Evolutionary conservation across 2,888 invertebrate species (phyloP), one percentile per base, ranked within the genome.

Genomic region (Ctenicera cuprea): DNA sequence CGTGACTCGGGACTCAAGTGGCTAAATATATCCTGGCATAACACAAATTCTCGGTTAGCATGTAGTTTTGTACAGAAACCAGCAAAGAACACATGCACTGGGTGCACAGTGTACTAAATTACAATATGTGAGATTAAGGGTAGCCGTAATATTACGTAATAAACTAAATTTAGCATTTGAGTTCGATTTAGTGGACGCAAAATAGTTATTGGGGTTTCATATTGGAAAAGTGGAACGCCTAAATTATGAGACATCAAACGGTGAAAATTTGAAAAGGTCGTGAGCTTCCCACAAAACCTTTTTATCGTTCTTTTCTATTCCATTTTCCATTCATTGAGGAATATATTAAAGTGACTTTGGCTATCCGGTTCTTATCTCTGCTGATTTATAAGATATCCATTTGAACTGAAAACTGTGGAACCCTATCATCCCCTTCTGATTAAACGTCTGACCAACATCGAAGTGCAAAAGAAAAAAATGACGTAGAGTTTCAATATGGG

Each of bases 21-120:
- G 43, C 72, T 72, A 72, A 72, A 72, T 67, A 72, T 72, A 72
- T 62, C 67, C 57, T 14, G 33, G 37, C 37, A 41, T 48, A 71
- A 48, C 54, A 45, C 37, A 52, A 72, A 72, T 62, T 67, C 59
- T 30, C 67, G 20, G 45, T 50, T 52, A 33, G 54, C 65, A 12
- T 33, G 33, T 59, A 67, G 72, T 54, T 54, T 54, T 54, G 30
- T 54, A 22, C 54, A 11, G 30, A 22, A 54, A 30, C 54, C n/a
- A 30, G 4, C 26, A 12, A 54, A 54, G 54, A 22, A 18, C n/a
- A 54, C 54, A 16, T 54, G 16, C 18, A 12, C 7, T 20, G 30
- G 16, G 26, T 26, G 26, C 22, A 22, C 14, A 12, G 50, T 9
- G 50, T 26, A 12, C 50, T 12, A 12, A 50, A 22, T 16, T 50